Conservation (phyloP, 2,888 invertebrate genomes). For the Eupithecia insigniata region DNA sequence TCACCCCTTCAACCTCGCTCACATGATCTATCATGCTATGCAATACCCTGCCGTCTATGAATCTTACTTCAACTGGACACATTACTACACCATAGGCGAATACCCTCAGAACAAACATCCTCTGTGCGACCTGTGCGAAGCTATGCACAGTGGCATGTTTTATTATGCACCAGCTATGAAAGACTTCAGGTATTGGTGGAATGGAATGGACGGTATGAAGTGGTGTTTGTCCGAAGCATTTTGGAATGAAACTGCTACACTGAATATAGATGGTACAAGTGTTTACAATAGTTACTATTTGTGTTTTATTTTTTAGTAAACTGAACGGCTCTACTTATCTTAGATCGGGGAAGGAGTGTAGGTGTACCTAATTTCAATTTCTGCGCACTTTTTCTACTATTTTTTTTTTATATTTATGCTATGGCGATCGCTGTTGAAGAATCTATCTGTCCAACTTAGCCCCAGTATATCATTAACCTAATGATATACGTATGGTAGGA, state of each 20-base stretch:
- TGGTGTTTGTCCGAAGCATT: slow-evolving; percentile 56
- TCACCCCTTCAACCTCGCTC: slow-evolving; percentile 63
- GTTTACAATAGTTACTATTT: slow-evolving; percentile 41
- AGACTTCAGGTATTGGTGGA: slow-evolving; percentile 66
- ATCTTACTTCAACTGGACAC: slow-evolving; percentile 65
- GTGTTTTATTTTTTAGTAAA: slow-evolving; percentile 34
- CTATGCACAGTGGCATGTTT: slow-evolving; percentile 48
- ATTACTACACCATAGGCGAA: slow-evolving; percentile 55
- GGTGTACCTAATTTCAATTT: too few relatives aligned
- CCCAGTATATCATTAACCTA: too few relatives aligned
- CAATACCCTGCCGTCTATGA: slow-evolving; percentile 50
- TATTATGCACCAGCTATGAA: slow-evolving; percentile 44
- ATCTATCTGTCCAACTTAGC: too few relatives aligned
- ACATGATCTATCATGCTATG: slow-evolving; percentile 54
- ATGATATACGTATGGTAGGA: too few relatives aligned
- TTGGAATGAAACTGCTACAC: slow-evolving; percentile 51
- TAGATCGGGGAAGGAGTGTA: background rate
- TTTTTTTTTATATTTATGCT: too few relatives aligned
- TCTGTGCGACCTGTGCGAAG: slow-evolving; percentile 61
- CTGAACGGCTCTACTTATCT: background rate
- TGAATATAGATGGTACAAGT: slow-evolving; percentile 46
- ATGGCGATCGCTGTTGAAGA: too few relatives aligned
- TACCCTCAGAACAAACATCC: slow-evolving; percentile 46
- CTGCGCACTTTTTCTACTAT: too few relatives aligned
- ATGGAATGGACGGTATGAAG: slow-evolving; percentile 56